Evolutionary conservation across 1,140 invertebrate species (phyloP), one percentile per base, ranked within the genome.

Genomic region (Sarcophaga bullata): DNA sequence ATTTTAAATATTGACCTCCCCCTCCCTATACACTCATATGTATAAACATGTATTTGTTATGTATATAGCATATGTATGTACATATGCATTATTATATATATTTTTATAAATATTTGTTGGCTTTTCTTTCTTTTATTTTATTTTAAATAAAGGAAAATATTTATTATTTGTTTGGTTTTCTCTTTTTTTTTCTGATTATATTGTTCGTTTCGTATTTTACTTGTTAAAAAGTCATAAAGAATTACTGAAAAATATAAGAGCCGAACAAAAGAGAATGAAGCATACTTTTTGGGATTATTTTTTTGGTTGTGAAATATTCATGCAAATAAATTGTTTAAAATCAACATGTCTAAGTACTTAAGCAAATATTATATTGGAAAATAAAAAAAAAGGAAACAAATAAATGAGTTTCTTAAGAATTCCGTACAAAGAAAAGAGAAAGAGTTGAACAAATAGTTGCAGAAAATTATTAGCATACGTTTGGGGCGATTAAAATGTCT

Each of bases 1-100:
- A n/a, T n/a, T 58, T 58, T 58, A 58, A 58, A 58, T 58, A 58
- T 58, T 58, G 54, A 58, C 54, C 54, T 58, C 54, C 13, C 13
- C 13, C n/a, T n/a, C 13, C 15, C n/a, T 58, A n/a, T 13, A 58
- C n/a, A n/a, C 15, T 15, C 13, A 58, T 58, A 58, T 58, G 11
- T 58, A 58, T 3, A 37, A 4, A 37, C 4, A 37, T 37, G 25
- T 37, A 37, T 37, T 37, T 37, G 25, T 37, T n/a, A n/a, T n/a
- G n/a, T n/a, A n/a, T n/a, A n/a, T n/a, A n/a, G n/a, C n/a, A 37
- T 37, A 37, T 37, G 25, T 37, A 37, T 37, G 25, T 37, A 37
- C 25, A 37, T 37, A 37, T 37, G 25, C 25, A 37, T 37, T 37
- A 37, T 37, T 37, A 2, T 37, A 37, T 37, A 37, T 37, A 4